phyloP scores from a whole-genome alignment of 2,888 invertebrate genomes.

The Campoletis raptor region DNA sequence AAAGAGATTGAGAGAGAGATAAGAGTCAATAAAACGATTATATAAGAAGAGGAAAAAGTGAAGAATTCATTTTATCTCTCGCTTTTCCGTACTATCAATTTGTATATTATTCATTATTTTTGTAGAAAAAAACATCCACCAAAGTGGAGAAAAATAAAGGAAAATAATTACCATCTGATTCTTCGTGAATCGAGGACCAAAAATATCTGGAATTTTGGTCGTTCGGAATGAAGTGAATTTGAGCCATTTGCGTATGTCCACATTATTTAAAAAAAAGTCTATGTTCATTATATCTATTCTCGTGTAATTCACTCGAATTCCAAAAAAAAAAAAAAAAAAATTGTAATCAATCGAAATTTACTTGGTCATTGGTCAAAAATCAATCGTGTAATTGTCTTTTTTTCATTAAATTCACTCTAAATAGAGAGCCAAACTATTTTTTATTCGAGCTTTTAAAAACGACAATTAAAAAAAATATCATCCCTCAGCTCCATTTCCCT shows the following conservation, averaged over 20 bases:
- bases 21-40: not conserved
- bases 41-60: slow-evolving; percentile 29
- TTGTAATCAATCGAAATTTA: slow-evolving; percentile 2
- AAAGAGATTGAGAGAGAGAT: slow-evolving; percentile 40
- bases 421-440: not conserved
- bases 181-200: slow-evolving; percentile 32
- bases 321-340: not conserved
- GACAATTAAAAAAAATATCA: slow-evolving; percentile 4
- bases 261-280: not conserved
- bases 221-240: slow-evolving; percentile 41
- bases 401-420: not conserved
- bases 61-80: not conserved
- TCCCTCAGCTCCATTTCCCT: not conserved
- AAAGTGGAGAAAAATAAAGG: not conserved
- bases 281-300: not conserved
- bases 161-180: not conserved
- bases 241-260: slow-evolving; percentile 36
- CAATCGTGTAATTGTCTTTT: not conserved
- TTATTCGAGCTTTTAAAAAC: not conserved
- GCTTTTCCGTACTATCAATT: slow-evolving; percentile 51
- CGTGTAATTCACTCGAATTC: not conserved
- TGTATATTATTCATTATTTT: slow-evolving; percentile 37
- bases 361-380: slow-evolving; percentile 15
- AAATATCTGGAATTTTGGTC: slow-evolving; percentile 55
- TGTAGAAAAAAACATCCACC: not conserved